Evolutionary conservation across 1,140 invertebrate genomes (phyloP), one percentile per base, ranked within the genome.

Genomic region (Hylyphantes graminicola): DNA sequence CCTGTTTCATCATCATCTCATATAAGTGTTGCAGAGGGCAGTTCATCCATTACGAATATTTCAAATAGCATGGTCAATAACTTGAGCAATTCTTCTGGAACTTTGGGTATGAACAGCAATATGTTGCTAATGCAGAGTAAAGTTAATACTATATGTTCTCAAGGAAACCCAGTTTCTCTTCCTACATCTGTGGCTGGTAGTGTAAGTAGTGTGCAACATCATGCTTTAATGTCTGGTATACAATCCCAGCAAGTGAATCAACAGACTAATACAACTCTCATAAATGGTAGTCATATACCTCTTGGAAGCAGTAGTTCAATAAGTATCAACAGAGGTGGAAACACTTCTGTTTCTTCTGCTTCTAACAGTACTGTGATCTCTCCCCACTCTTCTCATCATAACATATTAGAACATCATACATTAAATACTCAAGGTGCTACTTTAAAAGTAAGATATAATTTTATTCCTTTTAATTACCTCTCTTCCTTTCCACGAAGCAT

Each of bases 271-370:
- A 82, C 87, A 57, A 87, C 85, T 55, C 79, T 89, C 86, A 88
- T 90, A 85, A 90, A 90, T 88, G 89, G 89, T 76, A 89, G 88
- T 74, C 87, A 87, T 48, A 87, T 88, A 80, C 85, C 87, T 21
- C 85, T 87, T 65, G 87, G 85, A 59, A 80, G 63, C 61, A 57
- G 77, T 74, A 73, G 67, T 57, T 83, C 81, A 54, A 15, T 85
- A 54, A 85, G 35, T 55, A 74, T 86, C n/a, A 82, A 57, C 10
- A 55, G 84, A 77, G 74, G 48, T 13, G 78, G 59, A 8, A 85
- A 77, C 77, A 64, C 84, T 17, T 78, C 72, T 63, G 83, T 70
- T 57, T 79, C 80, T 59, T 77, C 86, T 51, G 74, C 59, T 50
- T 74, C 86, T 63, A 77, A 87, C 65, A 77, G 70, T 64, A 76